Conservation (phyloP, 2,113 vertebrate genomes). For the Seriola dumerili region DNA sequence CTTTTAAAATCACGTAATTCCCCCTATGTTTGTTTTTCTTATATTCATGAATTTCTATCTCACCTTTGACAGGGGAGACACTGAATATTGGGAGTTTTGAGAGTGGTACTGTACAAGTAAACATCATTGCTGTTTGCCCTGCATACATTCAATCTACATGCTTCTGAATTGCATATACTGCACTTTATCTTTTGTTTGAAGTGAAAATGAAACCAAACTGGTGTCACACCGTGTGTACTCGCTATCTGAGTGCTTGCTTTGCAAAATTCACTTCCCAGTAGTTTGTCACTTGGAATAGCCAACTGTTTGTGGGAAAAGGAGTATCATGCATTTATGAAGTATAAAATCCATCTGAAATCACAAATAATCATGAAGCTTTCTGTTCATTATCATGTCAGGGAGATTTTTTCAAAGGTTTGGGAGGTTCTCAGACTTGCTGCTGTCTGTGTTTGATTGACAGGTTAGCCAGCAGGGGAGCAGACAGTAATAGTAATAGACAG, state of each 20-base stretch:
- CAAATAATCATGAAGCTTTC: background rate
- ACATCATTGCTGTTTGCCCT: constrained; percentile 4
- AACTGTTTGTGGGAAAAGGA: background rate
- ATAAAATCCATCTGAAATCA: background rate
- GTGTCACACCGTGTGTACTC: constrained; percentile 3
- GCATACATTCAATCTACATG: constrained; percentile 1
- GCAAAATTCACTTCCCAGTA: background rate
- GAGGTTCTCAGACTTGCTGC: background rate
- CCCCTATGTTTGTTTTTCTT: background rate
- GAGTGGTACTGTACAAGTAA: background rate
- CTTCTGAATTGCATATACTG: background rate
- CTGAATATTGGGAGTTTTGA: background rate
- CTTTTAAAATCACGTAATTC: background rate
- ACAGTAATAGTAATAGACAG: no score
- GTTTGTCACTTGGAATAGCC: constrained; percentile 17
- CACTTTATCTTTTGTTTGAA: constrained; percentile 31
- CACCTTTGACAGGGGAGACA: background rate
- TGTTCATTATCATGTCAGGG: background rate
- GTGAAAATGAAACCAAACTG: constrained; percentile 18
- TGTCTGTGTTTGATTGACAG: background rate
- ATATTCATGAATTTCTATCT: background rate
- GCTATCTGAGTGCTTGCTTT: constrained; percentile 15
- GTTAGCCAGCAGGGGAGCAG: background rate
- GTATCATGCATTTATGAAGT: constrained; percentile 10
- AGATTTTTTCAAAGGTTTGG: background rate